A percentile compares a stretch with the other conserved stretches of the same genome.
Evolutionary conservation across 2,113 vertebrate species (phyloP).

Genomic region (Grus americana): DNA sequence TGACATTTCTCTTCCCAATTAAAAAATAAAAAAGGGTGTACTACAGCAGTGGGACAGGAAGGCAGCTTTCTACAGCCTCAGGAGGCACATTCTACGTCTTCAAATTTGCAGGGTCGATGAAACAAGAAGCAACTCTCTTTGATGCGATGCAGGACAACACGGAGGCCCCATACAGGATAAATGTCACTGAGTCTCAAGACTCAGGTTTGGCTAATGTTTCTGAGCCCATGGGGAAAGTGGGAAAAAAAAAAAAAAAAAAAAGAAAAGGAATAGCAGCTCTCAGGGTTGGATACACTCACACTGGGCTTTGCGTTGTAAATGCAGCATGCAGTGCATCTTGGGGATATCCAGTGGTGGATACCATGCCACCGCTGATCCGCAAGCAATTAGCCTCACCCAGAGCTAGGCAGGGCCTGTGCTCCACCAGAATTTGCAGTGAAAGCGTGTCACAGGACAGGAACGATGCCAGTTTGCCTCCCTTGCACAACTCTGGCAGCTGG

Average conservation of each 20-base stretch:
- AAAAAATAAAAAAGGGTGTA: neutral
- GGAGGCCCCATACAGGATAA: neutral
- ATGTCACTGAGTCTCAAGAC: neutral
- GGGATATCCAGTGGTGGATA: neutral
- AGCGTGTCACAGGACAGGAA: neutral
- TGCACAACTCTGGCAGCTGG: neutral
- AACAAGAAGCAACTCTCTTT: neutral
- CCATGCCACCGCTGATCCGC: neutral
- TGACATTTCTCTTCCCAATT: neutral
- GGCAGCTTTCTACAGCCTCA: neutral
- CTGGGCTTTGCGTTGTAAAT: neutral
- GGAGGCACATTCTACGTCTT: neutral
- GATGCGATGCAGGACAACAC: neutral
- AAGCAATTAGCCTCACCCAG: neutral
- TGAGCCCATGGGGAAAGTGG: neutral
- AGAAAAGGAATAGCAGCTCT: neutral
- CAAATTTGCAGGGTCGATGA: neutral
- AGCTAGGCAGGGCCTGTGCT: neutral
- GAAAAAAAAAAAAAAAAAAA: neutral
- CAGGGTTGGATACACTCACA: too few species aligned
- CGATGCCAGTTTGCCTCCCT: accelerated
- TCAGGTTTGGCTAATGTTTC: neutral
- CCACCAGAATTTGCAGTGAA: neutral
- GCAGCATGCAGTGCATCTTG: accelerated
- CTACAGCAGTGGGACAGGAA: neutral